These are phyloP conservation scores for Choristoneura fumiferana DNA, from an alignment of 1,140 invertebrate species.

Conservation along the genomic window DNA sequence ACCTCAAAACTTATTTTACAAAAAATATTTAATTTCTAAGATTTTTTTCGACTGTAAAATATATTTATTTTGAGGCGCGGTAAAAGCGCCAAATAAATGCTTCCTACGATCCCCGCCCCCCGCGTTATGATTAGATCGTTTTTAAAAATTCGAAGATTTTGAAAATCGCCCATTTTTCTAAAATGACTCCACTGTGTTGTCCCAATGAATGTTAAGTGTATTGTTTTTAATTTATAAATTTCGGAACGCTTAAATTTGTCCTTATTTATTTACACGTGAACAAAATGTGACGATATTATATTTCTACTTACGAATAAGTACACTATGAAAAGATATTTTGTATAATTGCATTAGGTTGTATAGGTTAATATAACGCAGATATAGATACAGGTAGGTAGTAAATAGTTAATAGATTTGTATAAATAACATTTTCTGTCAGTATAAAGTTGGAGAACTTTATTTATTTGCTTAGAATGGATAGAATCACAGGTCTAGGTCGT, in stretches of 20 bases:
- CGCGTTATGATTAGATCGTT: no score
- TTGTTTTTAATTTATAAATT: no score
- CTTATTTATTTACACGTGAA: slow-evolving; percentile 59
- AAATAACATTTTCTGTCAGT: slow-evolving; percentile 58
- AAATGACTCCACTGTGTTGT: no score
- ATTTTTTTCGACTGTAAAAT: no score
- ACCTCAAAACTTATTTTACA: no score
- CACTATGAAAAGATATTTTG: slow-evolving; percentile 68
- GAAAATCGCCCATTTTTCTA: no score
- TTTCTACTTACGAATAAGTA: slow-evolving; percentile 65
- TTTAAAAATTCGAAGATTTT: no score
- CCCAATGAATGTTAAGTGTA: no score
- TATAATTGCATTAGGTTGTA: slow-evolving; percentile 76
- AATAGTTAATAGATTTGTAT: slow-evolving; percentile 58
- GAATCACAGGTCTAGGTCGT: slow-evolving; percentile 35
- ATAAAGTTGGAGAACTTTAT: slow-evolving; percentile 58
- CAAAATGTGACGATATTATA: slow-evolving; percentile 69
- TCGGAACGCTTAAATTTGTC: slow-evolving; percentile 26
- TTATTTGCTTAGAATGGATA: slow-evolving; percentile 59
- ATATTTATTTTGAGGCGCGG: no score
- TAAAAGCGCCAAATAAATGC: no score
- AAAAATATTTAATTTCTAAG: no score
- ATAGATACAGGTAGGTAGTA: slow-evolving; percentile 43
- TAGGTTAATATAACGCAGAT: slow-evolving; percentile 53
- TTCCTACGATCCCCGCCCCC: no score